phyloP scores from a whole-genome alignment of 2,113 vertebrate genomes.

The Neogobius melanostomus region DNA sequence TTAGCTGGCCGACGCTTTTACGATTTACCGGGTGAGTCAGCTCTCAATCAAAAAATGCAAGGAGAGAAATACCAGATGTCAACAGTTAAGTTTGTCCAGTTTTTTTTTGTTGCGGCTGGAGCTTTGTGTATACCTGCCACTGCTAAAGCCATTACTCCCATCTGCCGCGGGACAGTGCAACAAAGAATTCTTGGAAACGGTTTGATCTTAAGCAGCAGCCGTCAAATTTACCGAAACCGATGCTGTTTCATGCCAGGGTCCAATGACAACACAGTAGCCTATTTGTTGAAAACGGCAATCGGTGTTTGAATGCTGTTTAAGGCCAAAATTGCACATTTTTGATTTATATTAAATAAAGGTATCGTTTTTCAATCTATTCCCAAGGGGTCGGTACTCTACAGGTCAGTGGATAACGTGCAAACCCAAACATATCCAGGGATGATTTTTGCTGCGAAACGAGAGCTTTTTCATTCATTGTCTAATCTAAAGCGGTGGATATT shows the following conservation, averaged over 20 bases:
- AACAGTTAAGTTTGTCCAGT: conserved; percentile 79
- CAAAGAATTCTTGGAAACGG: conserved; percentile 78
- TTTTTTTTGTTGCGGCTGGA: conserved; percentile 69
- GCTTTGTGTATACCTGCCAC: conserved; percentile 76
- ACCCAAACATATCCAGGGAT: too few relatives aligned
- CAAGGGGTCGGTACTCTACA: too few relatives aligned
- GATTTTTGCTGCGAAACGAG: too few relatives aligned
- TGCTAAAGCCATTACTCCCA: conserved; percentile 79
- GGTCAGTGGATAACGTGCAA: too few relatives aligned
- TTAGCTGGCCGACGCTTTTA: conserved; percentile 61
- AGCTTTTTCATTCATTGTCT: too few relatives aligned
- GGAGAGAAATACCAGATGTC: conserved; percentile 82
- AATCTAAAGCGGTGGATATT: too few relatives aligned
- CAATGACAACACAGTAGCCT: conserved; percentile 6
- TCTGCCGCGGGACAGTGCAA: conserved; percentile 58
- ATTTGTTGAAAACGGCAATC: conserved; percentile 18
- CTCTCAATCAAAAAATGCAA: conserved; percentile 66
- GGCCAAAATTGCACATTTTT: too few relatives aligned
- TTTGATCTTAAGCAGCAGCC: conserved; percentile 56
- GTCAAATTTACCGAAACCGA: conserved; percentile 1
- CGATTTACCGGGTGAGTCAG: conserved; percentile 59
- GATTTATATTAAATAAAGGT: too few relatives aligned
- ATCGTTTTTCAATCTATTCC: too few relatives aligned
- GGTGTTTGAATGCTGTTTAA: too few relatives aligned
- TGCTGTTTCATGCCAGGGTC: conserved; percentile 6